Evolutionary conservation across 2,888 invertebrate species (phyloP).

Genomic region (Physocephala rufipes): DNA sequence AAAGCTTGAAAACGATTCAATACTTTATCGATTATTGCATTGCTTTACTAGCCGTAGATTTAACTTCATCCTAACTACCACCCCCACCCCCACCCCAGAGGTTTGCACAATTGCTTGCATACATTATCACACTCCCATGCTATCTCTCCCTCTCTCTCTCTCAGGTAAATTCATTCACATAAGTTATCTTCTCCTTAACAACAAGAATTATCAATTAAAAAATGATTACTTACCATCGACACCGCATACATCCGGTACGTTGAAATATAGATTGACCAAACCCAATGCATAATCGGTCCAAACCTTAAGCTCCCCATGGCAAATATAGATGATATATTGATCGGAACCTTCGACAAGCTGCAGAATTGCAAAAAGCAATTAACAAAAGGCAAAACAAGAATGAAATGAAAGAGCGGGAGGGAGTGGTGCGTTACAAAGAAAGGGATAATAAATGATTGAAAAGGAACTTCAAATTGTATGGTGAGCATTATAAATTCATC

Average conservation of each 20-base stretch:
- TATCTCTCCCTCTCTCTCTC: no score
- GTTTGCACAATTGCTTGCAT: background rate
- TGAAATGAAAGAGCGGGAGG: background rate
- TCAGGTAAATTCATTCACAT: no score
- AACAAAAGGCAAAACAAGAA: conserved; percentile 9
- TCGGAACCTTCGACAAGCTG: conserved; percentile 52
- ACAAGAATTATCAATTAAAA: background rate
- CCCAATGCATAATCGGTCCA: conserved; percentile 62
- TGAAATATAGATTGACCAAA: conserved; percentile 62
- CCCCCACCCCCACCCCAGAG: background rate
- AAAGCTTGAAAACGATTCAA: no score
- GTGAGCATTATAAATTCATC: no score
- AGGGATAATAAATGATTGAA: background rate
- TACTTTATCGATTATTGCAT: no score
- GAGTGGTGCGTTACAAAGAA: no score
- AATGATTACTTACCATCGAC: conserved; percentile 56
- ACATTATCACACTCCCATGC: background rate
- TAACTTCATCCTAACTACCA: background rate
- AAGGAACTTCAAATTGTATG: no score
- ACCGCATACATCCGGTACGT: conserved; percentile 56
- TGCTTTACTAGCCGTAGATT: background rate
- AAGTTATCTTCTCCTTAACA: no score
- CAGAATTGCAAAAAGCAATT: conserved; percentile 29
- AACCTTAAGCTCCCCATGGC: conserved; percentile 56
- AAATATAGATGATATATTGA: conserved; percentile 57